Evolutionary conservation across 2,888 invertebrate species (phyloP).

Genomic region (Nycteola revayana): DNA sequence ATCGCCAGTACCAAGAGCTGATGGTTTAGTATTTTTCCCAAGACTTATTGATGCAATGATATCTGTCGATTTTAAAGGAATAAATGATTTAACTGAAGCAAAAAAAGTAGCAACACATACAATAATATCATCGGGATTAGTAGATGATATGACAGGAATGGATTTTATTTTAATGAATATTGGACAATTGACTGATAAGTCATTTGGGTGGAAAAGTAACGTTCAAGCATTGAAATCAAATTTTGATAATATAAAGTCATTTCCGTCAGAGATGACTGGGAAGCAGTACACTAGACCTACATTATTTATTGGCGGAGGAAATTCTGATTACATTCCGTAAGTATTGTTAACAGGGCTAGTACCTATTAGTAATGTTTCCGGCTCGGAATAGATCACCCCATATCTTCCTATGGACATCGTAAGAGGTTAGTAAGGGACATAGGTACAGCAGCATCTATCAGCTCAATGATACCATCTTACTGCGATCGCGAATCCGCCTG

Average conservation of each 20-base stretch:
- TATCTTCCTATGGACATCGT: no score
- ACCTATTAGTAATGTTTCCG: no score
- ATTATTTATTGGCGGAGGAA: constrained; percentile 56
- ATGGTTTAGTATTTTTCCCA: constrained; percentile 80
- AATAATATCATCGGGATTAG: constrained; percentile 37
- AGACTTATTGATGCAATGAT: constrained; percentile 78
- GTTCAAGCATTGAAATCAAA: constrained; percentile 38
- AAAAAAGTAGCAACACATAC: constrained; percentile 61
- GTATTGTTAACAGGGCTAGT: constrained; percentile 28
- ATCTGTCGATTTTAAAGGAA: constrained; percentile 74
- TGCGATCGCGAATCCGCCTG: no score
- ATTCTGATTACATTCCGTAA: constrained; percentile 59
- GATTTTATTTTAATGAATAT: constrained; percentile 55
- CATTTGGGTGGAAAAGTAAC: constrained; percentile 56
- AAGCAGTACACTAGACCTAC: constrained; percentile 48
- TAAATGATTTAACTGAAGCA: constrained; percentile 80
- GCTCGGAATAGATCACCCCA: no score
- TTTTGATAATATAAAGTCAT: constrained; percentile 44
- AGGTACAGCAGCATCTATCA: no score
- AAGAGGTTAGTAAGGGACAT: no score
- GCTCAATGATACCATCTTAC: no score
- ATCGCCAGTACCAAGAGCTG: constrained; percentile 82
- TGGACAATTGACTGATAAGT: constrained; percentile 32
- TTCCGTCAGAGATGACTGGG: constrained; percentile 47
- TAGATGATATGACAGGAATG: constrained; percentile 31